Conservation (phyloP, 2,888 invertebrate genomes). For the Caenorhabditis wallacei region DNA sequence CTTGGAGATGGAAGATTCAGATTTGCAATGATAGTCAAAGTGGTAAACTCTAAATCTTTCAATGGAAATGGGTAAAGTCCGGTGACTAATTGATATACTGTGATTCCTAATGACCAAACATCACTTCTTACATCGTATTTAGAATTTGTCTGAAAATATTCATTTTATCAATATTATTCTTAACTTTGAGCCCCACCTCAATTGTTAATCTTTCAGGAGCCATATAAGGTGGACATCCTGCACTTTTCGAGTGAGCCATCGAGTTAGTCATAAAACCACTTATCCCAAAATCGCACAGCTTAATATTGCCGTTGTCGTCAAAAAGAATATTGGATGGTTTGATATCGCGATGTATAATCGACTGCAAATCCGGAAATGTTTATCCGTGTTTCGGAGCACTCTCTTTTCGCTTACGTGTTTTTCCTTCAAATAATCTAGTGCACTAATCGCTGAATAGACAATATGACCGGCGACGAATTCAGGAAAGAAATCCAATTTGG, state of each 20-base stretch:
- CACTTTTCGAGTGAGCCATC: conserved; percentile 86
- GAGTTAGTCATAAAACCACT: conserved; percentile 93
- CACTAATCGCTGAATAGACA: conserved; percentile 96
- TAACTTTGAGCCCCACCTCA: conserved; percentile 40
- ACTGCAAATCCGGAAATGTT: conserved; percentile 64
- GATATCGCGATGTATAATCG: conserved; percentile 80
- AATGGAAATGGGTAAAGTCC: conserved; percentile 85
- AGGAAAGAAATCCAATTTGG: conserved; percentile 88
- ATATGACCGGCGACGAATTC: conserved; percentile 97
- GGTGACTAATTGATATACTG: conserved; percentile 92
- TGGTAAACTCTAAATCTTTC: conserved; percentile 60
- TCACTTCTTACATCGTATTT: conserved; percentile 98
- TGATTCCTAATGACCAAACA: conserved; percentile 96
- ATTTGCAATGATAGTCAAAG: conserved; percentile 58
- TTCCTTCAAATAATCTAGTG: conserved; percentile 98
- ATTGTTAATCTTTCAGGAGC: conserved; percentile 86
- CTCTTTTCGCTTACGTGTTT: conserved; percentile 86
- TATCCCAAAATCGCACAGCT: conserved; percentile 99
- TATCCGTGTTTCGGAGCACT: not conserved
- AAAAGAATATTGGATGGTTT: conserved; percentile 96
- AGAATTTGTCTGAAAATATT: conserved; percentile 54
- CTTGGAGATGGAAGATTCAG: conserved; percentile 55
- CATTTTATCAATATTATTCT: too few species aligned
- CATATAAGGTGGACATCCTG: conserved; percentile 99
- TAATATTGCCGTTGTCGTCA: conserved; percentile 94